Percentiles rank a stretch among this genome's conserved stretches.
These are phyloP conservation scores for Plotosus lineatus DNA, from an alignment of 2,113 vertebrate genomes.

Conservation along the genomic window DNA sequence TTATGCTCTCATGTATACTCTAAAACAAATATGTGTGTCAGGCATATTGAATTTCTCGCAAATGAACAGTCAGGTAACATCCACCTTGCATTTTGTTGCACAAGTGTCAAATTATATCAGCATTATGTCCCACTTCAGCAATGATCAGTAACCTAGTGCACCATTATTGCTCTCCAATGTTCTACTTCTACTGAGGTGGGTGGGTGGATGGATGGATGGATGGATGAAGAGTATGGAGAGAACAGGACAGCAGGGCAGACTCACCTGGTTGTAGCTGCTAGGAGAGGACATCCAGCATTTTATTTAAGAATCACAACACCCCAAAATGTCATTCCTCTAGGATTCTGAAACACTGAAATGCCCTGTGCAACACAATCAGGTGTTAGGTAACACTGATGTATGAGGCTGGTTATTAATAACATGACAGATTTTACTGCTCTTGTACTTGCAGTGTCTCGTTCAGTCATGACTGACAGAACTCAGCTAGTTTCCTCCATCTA, in stretches of 20 bases:
- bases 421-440: background rate
- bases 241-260: background rate
- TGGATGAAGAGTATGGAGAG: too few relatives aligned
- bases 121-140: background rate
- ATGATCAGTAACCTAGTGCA: background rate
- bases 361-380: constrained; percentile 2
- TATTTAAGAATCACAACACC: constrained; percentile 73
- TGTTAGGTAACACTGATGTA: background rate
- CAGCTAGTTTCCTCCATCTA: background rate
- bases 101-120: too few relatives aligned
- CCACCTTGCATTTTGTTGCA: too few relatives aligned
- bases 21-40: too few relatives aligned
- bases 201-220: too few relatives aligned
- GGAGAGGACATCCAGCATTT: constrained; percentile 77
- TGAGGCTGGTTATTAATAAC: background rate
- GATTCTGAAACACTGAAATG: constrained; percentile 12
- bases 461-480: background rate
- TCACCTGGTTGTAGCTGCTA: constrained; percentile 66
- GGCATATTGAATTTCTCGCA: too few relatives aligned
- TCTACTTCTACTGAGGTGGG: background rate
- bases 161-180: background rate
- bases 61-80: too few relatives aligned
- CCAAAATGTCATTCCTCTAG: constrained; percentile 73
- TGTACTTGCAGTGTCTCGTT: background rate
- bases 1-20: too few relatives aligned